Percentiles rank a stretch among this genome's conserved stretches.
Evolutionary conservation across 2,888 invertebrate species (phyloP).

Genomic region (Caenorhabditis panamensis): DNA sequence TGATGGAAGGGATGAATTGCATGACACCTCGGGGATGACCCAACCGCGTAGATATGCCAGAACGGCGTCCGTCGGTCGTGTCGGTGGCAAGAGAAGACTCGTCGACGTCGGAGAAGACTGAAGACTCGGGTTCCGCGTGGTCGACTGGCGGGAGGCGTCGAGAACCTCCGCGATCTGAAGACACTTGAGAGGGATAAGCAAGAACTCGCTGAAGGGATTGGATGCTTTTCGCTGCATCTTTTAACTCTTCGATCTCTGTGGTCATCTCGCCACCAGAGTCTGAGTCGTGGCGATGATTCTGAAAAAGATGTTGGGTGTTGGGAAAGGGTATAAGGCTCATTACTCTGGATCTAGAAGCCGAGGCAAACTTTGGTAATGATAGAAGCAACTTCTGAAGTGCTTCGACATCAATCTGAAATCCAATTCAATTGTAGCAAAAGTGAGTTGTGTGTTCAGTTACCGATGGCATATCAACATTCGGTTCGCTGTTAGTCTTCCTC

Average conservation of each 20-base stretch:
- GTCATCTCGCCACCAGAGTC: conserved; percentile 71
- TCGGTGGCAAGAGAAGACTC: conserved; percentile 56
- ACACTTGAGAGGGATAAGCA: conserved; percentile 67
- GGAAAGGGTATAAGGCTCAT: conserved; percentile 1
- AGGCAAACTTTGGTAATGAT: conserved; percentile 63
- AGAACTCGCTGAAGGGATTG: conserved; percentile 75
- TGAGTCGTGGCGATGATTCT: conserved; percentile 58
- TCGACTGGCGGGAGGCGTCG: conserved; percentile 23
- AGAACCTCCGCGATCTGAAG: conserved; percentile 66
- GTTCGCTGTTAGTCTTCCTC: conserved; percentile 77
- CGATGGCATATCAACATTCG: conserved; percentile 73
- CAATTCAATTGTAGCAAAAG: background rate
- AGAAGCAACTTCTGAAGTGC: conserved; percentile 68
- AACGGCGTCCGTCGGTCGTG: conserved; percentile 62
- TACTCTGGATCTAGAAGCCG: conserved; percentile 26
- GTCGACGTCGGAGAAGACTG: conserved; percentile 67
- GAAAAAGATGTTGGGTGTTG: background rate
- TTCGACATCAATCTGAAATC: conserved; percentile 67
- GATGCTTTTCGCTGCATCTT: conserved; percentile 79
- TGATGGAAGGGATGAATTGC: conserved; percentile 79
- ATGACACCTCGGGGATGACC: conserved; percentile 79
- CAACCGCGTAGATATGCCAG: conserved; percentile 75
- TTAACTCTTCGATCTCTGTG: conserved; percentile 78
- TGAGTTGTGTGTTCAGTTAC: conserved; percentile 19
- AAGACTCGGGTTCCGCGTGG: conserved; percentile 35